Conservation (phyloP, 2,888 invertebrate species). For the Chromoteleia sp. region DNA sequence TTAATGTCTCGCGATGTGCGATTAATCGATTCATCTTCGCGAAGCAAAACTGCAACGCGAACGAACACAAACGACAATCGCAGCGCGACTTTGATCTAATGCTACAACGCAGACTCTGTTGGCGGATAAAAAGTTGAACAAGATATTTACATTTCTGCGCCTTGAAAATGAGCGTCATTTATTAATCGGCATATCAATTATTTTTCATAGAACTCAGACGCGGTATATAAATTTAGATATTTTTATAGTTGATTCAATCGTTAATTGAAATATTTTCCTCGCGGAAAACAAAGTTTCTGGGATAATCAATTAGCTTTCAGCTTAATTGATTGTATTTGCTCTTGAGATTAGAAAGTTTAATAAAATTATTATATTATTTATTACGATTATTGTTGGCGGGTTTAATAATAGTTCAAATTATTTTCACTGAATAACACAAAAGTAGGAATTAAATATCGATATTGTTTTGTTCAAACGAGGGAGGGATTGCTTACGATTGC, state of each 20-base stretch:
- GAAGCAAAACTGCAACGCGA: slow-evolving; percentile 46
- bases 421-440: too few species aligned
- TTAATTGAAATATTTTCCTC: slow-evolving; percentile 31
- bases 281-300: slow-evolving; percentile 5
- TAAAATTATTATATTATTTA: background rate
- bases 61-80: slow-evolving; percentile 55
- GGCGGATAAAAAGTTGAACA: slow-evolving; percentile 56
- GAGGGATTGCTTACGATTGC: too few species aligned
- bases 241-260: slow-evolving; percentile 21
- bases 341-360: slow-evolving; percentile 5
- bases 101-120: slow-evolving; percentile 56
- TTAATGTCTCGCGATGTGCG: slow-evolving; percentile 62
- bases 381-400: too few species aligned
- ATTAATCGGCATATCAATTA: slow-evolving; percentile 60
- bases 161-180: slow-evolving; percentile 49
- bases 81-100: slow-evolving; percentile 64
- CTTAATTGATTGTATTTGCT: background rate
- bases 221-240: slow-evolving; percentile 35
- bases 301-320: slow-evolving; percentile 15
- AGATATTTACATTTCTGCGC: slow-evolving; percentile 61
- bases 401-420: too few species aligned
- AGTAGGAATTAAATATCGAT: too few species aligned
- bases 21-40: slow-evolving; percentile 61
- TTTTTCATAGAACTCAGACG: slow-evolving; percentile 39
- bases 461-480: too few species aligned